Evolutionary conservation across 2,113 vertebrate genomes (phyloP), one percentile per base, ranked within the genome.

Genomic region (Nesogale talazaci): DNA sequence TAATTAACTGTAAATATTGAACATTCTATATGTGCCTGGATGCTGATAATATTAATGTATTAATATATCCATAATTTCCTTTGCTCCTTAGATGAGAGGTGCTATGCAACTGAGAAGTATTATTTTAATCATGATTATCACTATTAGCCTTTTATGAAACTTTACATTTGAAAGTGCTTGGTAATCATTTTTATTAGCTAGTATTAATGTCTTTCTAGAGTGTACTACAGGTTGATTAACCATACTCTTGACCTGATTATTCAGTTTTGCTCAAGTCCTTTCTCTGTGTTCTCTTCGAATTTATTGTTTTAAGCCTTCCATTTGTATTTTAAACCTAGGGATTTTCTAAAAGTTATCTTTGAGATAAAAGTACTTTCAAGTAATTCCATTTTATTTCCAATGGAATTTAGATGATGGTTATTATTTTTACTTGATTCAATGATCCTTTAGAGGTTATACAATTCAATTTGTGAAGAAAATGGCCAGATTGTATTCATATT

Each of bases 331-430:
- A 52, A 91, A 89, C 16, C 38, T 70, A 92, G 61, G 92, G 81
- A 92, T 85, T 91, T 91, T 89, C 69, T 63, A 83, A 69, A 90
- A 90, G 67, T 94, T 96, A 29, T 70, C 56, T 65, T 34, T 82
- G 56, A 89, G 78, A 93, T 75, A 59, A 92, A 92, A 93, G 27
- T 87, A 42, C 38, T 87, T 91, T 92, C 34, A 89, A 27, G 15
- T 91, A 94, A 93, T 84, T 90, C 9, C 20, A 59, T 57, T 89
- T 93, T 75, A 25, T 86, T 88, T 78, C 16, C 59, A 90, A 86
- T 1, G 6, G 31, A 84, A 76, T 89, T 93, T 93, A 87, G 74
- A 94, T 91, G 22, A 78, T 38, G 80, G 31, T 83, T 88, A 77
- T 84, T 87, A 74, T 94, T 95, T 94, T 83, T 80, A 90, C 23